A percentile compares a stretch with the other conserved stretches of the same genome.
These are phyloP conservation scores for Mormoops blainvillei DNA, from an alignment of 2,113 vertebrate species.

Conservation along the genomic window DNA sequence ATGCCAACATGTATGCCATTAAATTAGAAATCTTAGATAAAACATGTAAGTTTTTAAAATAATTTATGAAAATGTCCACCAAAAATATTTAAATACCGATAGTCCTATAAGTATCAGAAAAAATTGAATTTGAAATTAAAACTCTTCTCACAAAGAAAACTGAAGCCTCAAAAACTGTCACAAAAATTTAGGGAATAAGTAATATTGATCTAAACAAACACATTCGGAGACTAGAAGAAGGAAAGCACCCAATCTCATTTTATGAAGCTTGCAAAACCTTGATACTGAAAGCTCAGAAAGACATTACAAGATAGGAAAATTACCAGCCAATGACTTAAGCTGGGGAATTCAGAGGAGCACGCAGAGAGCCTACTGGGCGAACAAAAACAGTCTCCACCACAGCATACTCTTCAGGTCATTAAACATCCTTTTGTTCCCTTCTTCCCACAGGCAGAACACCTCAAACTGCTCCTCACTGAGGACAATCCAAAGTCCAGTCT, in stretches of 20 bases:
- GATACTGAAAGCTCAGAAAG: neutral
- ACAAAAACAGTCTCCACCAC: neutral
- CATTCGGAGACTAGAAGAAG: neutral
- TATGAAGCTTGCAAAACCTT: neutral
- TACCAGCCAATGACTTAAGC: neutral
- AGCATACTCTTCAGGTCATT: neutral
- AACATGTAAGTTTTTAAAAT: neutral
- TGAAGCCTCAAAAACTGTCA: neutral
- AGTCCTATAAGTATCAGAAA: neutral
- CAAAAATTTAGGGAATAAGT: neutral
- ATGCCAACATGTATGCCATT: neutral
- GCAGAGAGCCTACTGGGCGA: neutral
- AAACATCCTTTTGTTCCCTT: neutral
- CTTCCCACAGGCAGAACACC: neutral
- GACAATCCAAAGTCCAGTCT: neutral
- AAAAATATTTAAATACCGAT: neutral
- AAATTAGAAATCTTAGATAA: neutral
- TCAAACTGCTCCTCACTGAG: neutral
- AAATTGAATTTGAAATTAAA: constrained; percentile 23
- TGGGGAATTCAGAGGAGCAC: neutral
- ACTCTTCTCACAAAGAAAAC: neutral
- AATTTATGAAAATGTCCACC: neutral
- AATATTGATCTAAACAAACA: neutral
- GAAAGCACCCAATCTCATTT: neutral
- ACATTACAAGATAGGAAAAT: neutral